Conservation (phyloP, 2,797 vertebrate species). For the Catamblyrhynchus diadema region DNA sequence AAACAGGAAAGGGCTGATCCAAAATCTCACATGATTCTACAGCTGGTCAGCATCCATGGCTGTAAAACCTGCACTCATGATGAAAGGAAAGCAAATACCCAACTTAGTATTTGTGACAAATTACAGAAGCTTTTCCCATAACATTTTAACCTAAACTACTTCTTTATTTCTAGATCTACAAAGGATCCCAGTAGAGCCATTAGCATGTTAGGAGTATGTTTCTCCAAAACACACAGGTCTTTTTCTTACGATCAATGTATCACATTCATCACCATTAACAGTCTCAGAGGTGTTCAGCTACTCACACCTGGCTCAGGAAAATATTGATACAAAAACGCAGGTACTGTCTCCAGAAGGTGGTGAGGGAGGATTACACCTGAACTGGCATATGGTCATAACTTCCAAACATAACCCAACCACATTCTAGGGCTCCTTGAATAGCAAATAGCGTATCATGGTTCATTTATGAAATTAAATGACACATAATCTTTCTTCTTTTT, state of each 20-base stretch:
- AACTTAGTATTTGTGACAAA: background rate
- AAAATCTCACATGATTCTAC: background rate
- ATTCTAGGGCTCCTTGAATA: background rate
- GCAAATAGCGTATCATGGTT: background rate
- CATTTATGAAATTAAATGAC: background rate
- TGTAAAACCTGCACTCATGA: background rate
- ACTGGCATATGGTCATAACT: background rate
- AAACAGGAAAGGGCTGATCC: background rate
- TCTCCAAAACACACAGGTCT: background rate
- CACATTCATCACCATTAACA: background rate
- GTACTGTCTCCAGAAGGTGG: background rate
- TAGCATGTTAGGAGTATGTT: background rate
- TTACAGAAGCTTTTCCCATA: background rate
- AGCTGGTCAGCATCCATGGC: background rate
- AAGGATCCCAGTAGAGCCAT: background rate
- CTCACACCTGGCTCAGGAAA: background rate
- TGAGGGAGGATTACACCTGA: background rate
- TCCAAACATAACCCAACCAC: background rate
- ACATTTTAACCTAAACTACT: background rate
- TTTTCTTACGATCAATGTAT: background rate
- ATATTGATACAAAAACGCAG: background rate
- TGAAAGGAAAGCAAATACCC: background rate
- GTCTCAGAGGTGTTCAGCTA: background rate
- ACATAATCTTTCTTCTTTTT: background rate
- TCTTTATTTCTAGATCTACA: background rate